phyloP scores from a whole-genome alignment of 2,888 invertebrate genomes.

The Plagiodera versicolora region DNA sequence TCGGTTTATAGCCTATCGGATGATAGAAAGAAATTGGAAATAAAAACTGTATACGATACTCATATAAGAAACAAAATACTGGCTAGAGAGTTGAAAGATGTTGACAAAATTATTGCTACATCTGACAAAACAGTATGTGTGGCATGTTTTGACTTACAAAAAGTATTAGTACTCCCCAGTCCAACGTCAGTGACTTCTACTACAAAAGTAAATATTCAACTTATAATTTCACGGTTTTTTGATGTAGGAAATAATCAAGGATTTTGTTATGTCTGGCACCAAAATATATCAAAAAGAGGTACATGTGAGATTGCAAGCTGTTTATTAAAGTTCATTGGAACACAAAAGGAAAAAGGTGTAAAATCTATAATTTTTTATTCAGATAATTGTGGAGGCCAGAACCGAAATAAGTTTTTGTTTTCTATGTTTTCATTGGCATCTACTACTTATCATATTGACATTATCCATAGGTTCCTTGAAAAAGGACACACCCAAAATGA shows the following conservation, averaged over 20 bases:
- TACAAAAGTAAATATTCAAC: slow-evolving; percentile 17
- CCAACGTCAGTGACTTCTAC: slow-evolving; percentile 15
- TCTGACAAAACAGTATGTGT: slow-evolving; percentile 14
- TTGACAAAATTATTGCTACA: slow-evolving; percentile 9
- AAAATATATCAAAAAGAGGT: slow-evolving; percentile 12
- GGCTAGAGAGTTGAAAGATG: slow-evolving; percentile 15
- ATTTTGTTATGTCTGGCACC: slow-evolving; percentile 21
- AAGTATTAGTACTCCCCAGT: background rate
- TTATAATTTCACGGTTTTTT: slow-evolving; percentile 15
- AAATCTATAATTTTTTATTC: slow-evolving; percentile 21
- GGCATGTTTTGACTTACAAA: slow-evolving; percentile 20
- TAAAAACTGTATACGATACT: slow-evolving; percentile 3
- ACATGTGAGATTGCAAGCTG: slow-evolving; percentile 16
- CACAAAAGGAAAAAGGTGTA: background rate
- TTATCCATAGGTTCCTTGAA: slow-evolving; percentile 23
- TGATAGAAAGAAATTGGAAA: slow-evolving; percentile 4
- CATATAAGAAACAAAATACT: background rate
- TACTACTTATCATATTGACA: slow-evolving; percentile 12
- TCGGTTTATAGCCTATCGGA: background rate
- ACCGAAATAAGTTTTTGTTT: slow-evolving; percentile 23
- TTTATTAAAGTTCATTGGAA: slow-evolving; percentile 17
- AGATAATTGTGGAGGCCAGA: slow-evolving; percentile 21
- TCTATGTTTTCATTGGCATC: slow-evolving; percentile 23
- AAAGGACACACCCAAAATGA: slow-evolving; percentile 26
- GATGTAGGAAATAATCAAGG: slow-evolving; percentile 19